Percentiles rank a stretch among this genome's conserved stretches.
Evolutionary conservation across 1,140 invertebrate species (phyloP).

Genomic region (Goniozus legneri): DNA sequence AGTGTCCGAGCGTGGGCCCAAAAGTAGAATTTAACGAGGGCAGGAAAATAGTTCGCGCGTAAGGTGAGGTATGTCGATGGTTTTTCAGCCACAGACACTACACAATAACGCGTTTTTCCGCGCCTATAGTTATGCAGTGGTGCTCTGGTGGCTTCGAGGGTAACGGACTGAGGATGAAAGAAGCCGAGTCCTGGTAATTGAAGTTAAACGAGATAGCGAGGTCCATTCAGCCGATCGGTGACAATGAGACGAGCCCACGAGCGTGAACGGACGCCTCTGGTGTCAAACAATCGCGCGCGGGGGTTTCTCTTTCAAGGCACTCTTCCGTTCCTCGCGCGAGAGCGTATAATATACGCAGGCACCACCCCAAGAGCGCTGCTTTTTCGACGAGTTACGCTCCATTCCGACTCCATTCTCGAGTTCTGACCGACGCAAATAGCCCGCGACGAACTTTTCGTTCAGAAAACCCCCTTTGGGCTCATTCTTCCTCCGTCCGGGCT

Average conservation of each 20-base stretch:
- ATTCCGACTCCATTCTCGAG: no score
- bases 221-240: slow-evolving; percentile 37
- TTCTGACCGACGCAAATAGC: no score
- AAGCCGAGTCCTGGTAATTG: slow-evolving; percentile 33
- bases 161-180: slow-evolving; percentile 24
- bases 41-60: slow-evolving; percentile 22
- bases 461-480: no score
- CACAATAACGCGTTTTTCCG: neutral
- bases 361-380: no score
- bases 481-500: no score
- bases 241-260: slow-evolving; percentile 43
- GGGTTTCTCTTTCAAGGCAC: no score
- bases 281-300: slow-evolving; percentile 39
- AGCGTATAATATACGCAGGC: no score
- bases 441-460: no score
- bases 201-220: slow-evolving; percentile 45
- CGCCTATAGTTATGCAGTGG: slow-evolving; percentile 3
- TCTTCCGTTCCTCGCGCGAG: no score
- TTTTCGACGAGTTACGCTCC: no score
- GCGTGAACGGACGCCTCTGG: slow-evolving; percentile 27
- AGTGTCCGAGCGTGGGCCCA: no score
- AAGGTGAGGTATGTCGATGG: no score
- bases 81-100: slow-evolving; percentile 28
- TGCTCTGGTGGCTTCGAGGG: slow-evolving; percentile 4
- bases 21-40: slow-evolving; percentile 41